Evolutionary conservation across 53 echinoderm and acorn worm species (phyloP), one percentile per base, ranked within the genome.

Genomic region (Zoroaster sp.): DNA sequence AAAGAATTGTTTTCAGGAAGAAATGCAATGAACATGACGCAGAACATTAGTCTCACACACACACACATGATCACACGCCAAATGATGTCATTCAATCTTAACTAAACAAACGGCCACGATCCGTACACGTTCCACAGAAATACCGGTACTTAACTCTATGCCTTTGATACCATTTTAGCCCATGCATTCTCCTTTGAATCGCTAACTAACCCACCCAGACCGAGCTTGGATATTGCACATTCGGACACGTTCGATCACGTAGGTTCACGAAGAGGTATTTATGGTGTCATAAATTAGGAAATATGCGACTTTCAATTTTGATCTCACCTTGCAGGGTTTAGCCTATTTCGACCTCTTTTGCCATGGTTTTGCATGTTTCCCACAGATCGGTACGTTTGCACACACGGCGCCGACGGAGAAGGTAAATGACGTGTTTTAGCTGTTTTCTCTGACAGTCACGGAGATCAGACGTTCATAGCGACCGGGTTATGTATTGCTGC

Each of bases 391-490:
- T 71, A 35, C 69, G 85, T 47, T 79, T 73, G 72, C 63, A 25
- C 82, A 89, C 72, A 72, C 90, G 32, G 90, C 80, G 53, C 44
- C 54, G 71, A 65, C 90, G 73, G 82, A 72, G 82, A 40, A 63
- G 82, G 39, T 51, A 80, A 78, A 89, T 52, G 11, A 12, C 5
- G 71, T 34, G 46, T 46, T 85, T 85, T 35, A 69, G 35, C 69
- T 73, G 81, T 32, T 82, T 89, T 89, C 73, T 82, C 82, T 72
- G 41, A 73, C 71, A 89, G 82, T 54, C 72, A 69, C 53, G 71
- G 77, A 78, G 79, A 91, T 91, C 87, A 91, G 87, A 91, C 87
- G 86, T 51, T 91, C 91, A 91, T 91, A 87, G 87, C 86, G 87
- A 40, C 78, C 69, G 45, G 73, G 63, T 82, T 81, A 70, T 32